Evolutionary conservation across 2,113 vertebrate species (phyloP).

Genomic region (Rhizomys pruinosus): DNA sequence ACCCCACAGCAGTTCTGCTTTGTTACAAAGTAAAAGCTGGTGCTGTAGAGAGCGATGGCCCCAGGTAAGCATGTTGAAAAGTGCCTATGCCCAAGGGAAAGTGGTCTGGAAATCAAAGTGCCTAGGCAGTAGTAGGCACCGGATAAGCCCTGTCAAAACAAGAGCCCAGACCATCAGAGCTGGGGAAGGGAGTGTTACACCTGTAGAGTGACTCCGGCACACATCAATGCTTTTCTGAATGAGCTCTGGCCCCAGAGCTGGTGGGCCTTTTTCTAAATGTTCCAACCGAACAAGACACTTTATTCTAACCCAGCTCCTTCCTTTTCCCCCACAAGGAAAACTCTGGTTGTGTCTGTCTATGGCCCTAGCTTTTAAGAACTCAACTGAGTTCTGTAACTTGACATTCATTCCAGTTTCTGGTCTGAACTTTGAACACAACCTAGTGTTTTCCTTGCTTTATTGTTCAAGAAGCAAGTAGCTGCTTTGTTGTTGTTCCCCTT

Average conservation of each 20-base stretch:
- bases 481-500: neutral
- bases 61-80: conserved; percentile 59
- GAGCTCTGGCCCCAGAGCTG: neutral
- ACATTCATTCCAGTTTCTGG: too few relatives aligned
- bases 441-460: conserved; percentile 1
- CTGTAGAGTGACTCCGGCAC: neutral
- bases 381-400: conserved; percentile 62
- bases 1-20: neutral
- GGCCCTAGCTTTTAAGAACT: conserved; percentile 36
- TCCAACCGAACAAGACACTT: conserved; percentile 56
- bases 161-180: neutral
- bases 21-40: conserved; percentile 51
- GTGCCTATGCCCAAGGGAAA: neutral
- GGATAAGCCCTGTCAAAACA: neutral
- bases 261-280: neutral
- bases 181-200: neutral
- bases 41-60: neutral
- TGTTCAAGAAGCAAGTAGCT: neutral
- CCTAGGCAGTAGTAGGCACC: neutral
- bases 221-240: neutral
- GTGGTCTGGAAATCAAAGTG: conserved; percentile 61
- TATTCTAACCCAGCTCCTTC: conserved; percentile 56
- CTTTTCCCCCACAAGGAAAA: conserved; percentile 56
- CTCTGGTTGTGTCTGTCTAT: neutral
- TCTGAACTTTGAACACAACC: conserved; percentile 28